Evolutionary conservation across 2,888 invertebrate species (phyloP).

Genomic region (Cheilosia scutellata): DNA sequence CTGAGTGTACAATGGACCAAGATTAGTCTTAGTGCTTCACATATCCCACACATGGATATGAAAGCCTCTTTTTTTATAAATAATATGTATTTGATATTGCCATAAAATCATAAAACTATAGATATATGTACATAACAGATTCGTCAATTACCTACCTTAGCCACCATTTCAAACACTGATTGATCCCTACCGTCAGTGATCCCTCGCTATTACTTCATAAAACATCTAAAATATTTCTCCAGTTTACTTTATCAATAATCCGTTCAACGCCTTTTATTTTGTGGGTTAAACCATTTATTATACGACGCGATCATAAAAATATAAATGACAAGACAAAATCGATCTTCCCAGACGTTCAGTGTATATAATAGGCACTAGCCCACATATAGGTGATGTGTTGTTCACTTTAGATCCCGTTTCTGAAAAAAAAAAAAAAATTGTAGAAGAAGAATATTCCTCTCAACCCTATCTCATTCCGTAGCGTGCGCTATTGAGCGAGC

Average conservation of each 20-base stretch:
- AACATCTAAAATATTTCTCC: slow-evolving; percentile 27
- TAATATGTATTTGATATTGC: no score
- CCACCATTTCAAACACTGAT: slow-evolving; percentile 31
- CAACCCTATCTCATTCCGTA: slow-evolving; percentile 15
- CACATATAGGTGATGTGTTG: slow-evolving; percentile 23
- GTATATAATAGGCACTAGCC: slow-evolving; percentile 27
- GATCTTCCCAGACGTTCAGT: slow-evolving; percentile 14
- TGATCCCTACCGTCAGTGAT: slow-evolving; percentile 58
- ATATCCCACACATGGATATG: no score
- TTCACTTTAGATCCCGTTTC: slow-evolving; percentile 31
- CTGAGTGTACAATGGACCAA: no score
- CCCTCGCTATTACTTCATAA: slow-evolving; percentile 24
- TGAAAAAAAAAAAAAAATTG: slow-evolving; percentile 9
- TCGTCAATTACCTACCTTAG: slow-evolving; percentile 17
- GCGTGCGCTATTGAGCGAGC: slow-evolving; percentile 25
- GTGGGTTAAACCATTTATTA: slow-evolving; percentile 41
- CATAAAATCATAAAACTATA: slow-evolving; percentile 35
- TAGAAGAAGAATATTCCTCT: slow-evolving; percentile 20
- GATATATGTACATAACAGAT: slow-evolving; percentile 1
- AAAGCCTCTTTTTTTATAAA: no score
- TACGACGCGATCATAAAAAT: slow-evolving; percentile 49
- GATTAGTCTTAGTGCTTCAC: no score
- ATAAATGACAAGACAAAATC: slow-evolving; percentile 61
- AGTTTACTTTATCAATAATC: slow-evolving; percentile 65
- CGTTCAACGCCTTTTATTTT: slow-evolving; percentile 11